phyloP scores from a whole-genome alignment of 2,797 vertebrate genomes.

The Notamacropus eugenii region DNA sequence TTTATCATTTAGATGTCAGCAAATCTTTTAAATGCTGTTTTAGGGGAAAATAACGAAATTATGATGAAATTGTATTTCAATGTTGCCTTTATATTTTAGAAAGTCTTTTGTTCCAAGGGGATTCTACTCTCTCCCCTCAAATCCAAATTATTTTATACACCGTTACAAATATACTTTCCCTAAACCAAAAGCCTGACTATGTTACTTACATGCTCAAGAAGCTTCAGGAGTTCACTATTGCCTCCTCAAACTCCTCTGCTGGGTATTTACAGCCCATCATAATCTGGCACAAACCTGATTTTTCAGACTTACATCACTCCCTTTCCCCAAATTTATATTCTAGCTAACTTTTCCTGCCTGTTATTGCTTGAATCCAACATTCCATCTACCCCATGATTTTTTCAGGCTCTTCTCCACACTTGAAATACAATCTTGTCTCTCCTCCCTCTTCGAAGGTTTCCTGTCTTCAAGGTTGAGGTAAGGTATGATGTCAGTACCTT shows the following conservation, averaged over 20 bases:
- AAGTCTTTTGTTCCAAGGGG: background rate
- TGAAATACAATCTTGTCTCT: background rate
- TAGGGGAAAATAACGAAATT: background rate
- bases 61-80: background rate
- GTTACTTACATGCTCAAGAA: background rate
- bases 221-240: background rate
- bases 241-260: background rate
- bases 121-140: background rate
- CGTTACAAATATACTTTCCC: background rate
- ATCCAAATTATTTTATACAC: background rate
- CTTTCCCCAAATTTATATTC: background rate
- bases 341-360: background rate
- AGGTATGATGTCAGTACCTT: background rate
- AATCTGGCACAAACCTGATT: background rate
- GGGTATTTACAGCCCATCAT: background rate
- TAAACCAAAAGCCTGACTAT: background rate
- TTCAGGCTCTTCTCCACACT: background rate
- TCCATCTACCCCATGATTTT: background rate
- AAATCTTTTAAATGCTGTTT: background rate
- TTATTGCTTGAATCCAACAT: background rate
- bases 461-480: background rate
- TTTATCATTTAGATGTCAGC: slow-evolving; percentile 13
- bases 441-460: background rate
- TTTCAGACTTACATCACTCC: background rate
- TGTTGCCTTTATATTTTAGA: background rate